phyloP scores from a whole-genome alignment of 2,797 vertebrate genomes.

The Pelochelys cantorii region DNA sequence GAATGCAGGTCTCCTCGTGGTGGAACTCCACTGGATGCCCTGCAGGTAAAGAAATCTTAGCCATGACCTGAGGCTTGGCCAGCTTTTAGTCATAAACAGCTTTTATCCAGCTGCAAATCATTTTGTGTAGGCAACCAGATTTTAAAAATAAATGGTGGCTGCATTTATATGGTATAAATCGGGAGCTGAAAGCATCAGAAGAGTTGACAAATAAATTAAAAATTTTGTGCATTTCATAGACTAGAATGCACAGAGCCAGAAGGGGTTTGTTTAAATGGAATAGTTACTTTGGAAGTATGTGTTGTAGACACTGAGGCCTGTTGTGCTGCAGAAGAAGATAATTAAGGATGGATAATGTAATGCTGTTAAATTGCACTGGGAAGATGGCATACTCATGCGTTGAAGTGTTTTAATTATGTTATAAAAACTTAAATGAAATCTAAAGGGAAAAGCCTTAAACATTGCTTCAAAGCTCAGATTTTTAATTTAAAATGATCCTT shows the following conservation, averaged over 20 bases:
- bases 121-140: neutral
- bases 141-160: neutral
- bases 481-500: neutral
- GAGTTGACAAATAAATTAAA: neutral
- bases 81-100: neutral
- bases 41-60: slow-evolving; percentile 85
- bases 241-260: neutral
- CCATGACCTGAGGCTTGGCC: neutral
- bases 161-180: neutral
- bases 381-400: accelerated
- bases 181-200: neutral
- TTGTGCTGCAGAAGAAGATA: neutral
- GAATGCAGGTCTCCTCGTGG: slow-evolving; percentile 87
- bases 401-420: neutral
- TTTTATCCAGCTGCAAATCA: neutral
- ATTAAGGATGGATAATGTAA: neutral
- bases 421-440: neutral
- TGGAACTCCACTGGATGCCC: slow-evolving; percentile 89
- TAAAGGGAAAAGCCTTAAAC: neutral
- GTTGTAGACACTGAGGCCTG: neutral
- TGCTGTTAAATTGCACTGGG: neutral
- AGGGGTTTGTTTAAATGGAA: neutral
- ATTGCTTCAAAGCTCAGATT: neutral
- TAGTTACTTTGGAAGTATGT: accelerated
- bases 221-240: neutral